Conservation (phyloP, 2,797 vertebrate species). For the Channallabes apus region DNA sequence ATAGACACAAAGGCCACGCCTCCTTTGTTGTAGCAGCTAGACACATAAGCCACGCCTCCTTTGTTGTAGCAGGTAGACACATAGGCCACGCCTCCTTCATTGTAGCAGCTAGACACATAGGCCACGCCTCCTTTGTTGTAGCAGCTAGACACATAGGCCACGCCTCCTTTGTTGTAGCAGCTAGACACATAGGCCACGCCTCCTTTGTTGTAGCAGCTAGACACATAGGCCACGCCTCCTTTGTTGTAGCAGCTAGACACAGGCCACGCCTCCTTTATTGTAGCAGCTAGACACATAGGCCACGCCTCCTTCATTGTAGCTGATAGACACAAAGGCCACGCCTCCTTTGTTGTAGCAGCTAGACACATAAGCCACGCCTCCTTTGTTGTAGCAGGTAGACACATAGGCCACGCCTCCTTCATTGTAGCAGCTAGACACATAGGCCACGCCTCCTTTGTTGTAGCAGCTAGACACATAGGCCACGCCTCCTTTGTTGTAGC, state of each 20-base stretch:
- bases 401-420: too few relatives aligned
- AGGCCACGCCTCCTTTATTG: neutral
- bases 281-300: neutral
- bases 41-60: neutral
- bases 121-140: neutral
- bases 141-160: neutral
- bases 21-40: too few relatives aligned
- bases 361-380: neutral
- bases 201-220: neutral
- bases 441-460: too few relatives aligned
- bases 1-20: too few relatives aligned
- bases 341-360: neutral
- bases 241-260: neutral
- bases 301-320: neutral
- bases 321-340: neutral
- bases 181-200: neutral
- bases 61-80: too few relatives aligned
- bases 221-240: neutral
- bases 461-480: too few relatives aligned
- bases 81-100: too few relatives aligned
- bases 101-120: neutral
- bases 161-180: neutral
- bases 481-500: too few relatives aligned
- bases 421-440: too few relatives aligned
- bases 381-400: neutral